Conservation (phyloP, 2,797 vertebrate species). For the Cyclopterus lumpus region DNA sequence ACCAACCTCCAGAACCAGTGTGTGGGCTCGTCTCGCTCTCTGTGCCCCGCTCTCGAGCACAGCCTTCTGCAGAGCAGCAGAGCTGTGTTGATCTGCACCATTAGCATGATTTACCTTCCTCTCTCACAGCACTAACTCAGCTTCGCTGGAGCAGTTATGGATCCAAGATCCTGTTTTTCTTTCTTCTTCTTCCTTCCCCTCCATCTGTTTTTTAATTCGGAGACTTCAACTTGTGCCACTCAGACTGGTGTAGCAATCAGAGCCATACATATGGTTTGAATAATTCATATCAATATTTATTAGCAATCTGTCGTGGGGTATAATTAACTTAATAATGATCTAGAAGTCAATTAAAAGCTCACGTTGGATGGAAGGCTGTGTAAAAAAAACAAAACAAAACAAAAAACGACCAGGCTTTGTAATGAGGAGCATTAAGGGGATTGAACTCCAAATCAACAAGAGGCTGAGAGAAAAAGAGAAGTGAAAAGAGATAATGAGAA, state of each 20-base stretch:
- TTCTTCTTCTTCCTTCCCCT: neutral
- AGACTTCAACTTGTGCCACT: slow-evolving; percentile 47
- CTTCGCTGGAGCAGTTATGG: slow-evolving; percentile 40
- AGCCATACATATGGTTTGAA: slow-evolving; percentile 71
- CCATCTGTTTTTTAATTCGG: slow-evolving; percentile 50
- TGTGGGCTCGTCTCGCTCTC: neutral
- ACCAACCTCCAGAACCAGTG: neutral
- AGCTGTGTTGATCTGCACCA: slow-evolving; percentile 53
- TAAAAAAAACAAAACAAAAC: slow-evolving; percentile 17
- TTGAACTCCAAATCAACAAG: slow-evolving; percentile 60
- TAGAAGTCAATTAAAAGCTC: slow-evolving; percentile 67
- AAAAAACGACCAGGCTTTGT: slow-evolving; percentile 26
- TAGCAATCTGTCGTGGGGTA: slow-evolving; percentile 69
- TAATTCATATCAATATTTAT: slow-evolving; percentile 81
- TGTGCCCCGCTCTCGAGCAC: neutral
- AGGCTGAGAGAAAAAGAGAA: slow-evolving; percentile 25
- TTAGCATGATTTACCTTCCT: slow-evolving; percentile 53
- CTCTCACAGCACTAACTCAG: slow-evolving; percentile 51
- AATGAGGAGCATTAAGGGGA: slow-evolving; percentile 59
- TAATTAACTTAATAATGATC: slow-evolving; percentile 80
- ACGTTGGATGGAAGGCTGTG: slow-evolving; percentile 16
- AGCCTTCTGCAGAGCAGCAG: slow-evolving; percentile 22
- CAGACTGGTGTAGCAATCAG: slow-evolving; percentile 61
- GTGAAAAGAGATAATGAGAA: slow-evolving; percentile 41
- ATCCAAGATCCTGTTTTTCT: neutral